Evolutionary conservation across 2,888 invertebrate species (phyloP), one percentile per base, ranked within the genome.

Genomic region (Pristionchus exspectatus): DNA sequence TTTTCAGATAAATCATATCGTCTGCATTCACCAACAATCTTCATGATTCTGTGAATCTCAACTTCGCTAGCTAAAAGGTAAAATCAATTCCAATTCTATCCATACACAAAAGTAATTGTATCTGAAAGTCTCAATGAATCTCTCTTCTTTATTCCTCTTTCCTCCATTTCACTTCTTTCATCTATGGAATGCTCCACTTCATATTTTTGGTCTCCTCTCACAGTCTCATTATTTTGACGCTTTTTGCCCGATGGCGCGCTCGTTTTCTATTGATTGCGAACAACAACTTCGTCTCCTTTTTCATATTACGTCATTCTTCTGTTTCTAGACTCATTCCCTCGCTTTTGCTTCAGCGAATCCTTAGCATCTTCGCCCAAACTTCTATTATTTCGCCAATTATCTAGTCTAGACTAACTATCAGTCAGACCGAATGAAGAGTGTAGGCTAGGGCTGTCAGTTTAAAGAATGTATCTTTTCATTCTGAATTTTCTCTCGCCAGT

Each of bases 201-300:
- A 85, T 85, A 59, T 59, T 85, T 85, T 85, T 27, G 50, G 69
- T 30, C 77, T 24, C 72, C 72, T 33, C 81, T 54, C 50, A 77
- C 77, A n/a, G 77, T 81, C 81, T 54, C 44, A 81, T 81, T 81
- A 81, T 81, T 81, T 50, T 81, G 50, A 81, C 44, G 81, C 77
- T 44, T 44, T 38, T 44, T 44, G 44, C 33, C 44, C 12, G 50
- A 74, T 38, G 38, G 74, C 74, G 24, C 74, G 30, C 69, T 30
- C 69, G 69, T 72, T 38, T 59, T 74, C 33, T 74, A 74, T 74
- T 38, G 74, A 74, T 74, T 21, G 33, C 44, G 38, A 63, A 63
- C 63, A 63, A 63, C 63, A 63, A 63, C 63, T 63, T 24, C 59
- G 21, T 59, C 38, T 38, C 38, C 38, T 24, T 63, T 63, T n/a